These are phyloP conservation scores for Drosophila asahinai DNA, from an alignment of 1,140 invertebrate genomes.

Conservation along the genomic window DNA sequence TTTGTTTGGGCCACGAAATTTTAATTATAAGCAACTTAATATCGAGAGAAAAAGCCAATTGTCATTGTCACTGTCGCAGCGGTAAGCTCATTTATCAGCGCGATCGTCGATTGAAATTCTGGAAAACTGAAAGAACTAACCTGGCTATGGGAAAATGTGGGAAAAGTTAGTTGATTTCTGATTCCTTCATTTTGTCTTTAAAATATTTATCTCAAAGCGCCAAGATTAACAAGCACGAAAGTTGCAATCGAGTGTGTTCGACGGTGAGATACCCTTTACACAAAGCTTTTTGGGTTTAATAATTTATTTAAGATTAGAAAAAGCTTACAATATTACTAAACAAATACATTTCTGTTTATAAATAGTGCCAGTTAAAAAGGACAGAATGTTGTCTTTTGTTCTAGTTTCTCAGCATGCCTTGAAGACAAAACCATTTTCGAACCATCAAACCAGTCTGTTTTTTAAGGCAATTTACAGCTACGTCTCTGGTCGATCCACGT, in stretches of 20 bases:
- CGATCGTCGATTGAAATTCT: neutral
- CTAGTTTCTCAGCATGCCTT: neutral
- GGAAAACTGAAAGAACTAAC: neutral
- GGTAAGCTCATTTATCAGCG: slow-evolving; percentile 72
- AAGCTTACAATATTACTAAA: too few species aligned
- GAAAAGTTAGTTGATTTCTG: slow-evolving; percentile 4
- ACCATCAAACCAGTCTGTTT: slow-evolving; percentile 5
- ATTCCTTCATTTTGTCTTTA: neutral
- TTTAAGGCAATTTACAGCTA: slow-evolving; percentile 16
- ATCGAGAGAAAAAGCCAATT: slow-evolving; percentile 71
- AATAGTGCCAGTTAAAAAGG: neutral
- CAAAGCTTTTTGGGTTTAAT: too few species aligned
- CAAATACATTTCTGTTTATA: neutral
- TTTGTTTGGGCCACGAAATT: slow-evolving; percentile 71
- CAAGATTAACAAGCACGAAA: neutral
- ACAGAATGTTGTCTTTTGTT: neutral
- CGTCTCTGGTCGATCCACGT: slow-evolving; percentile 19
- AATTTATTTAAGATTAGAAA: too few species aligned
- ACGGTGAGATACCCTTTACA: too few species aligned
- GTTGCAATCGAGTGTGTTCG: too few species aligned
- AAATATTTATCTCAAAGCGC: neutral
- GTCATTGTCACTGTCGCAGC: slow-evolving; percentile 63
- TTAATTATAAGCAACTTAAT: slow-evolving; percentile 82
- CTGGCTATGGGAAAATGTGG: slow-evolving; percentile 26
- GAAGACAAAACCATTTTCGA: neutral